Base-by-base conservation (phyloP, 2,113 vertebrate genomes). In the Pontoporia blainvillei region DNA sequence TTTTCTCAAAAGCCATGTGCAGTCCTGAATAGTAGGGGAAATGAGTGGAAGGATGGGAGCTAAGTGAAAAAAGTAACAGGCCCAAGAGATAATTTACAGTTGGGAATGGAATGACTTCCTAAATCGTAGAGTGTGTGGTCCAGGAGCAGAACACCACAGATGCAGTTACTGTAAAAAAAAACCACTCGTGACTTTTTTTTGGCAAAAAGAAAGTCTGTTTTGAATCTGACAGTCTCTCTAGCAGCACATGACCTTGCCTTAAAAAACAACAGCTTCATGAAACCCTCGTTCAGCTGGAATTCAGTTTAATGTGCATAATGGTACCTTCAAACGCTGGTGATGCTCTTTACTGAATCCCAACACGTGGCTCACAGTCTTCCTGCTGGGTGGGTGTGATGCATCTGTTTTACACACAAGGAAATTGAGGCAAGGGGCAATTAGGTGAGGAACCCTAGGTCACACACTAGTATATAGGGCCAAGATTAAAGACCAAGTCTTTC, bases 1-100 rank as follows among this genome's bases (percentile, higher is more conserved):
- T 97, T 97, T 98, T 96, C 96, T 97, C 93, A 4, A 49, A 90
- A 76, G 36, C n/a, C 46, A 11, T 15, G 8, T 6, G 39, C 69
- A 87, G 69, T 67, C 61, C 54, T 82, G 31, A 85, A 62, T 21
- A 85, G 36, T 94, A 95, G 79, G 94, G 94, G 97, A 95, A 92
- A 69, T 36, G 81, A 84, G 81, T 0, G 76, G 92, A 97, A 96
- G 93, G 94, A 92, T 25, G 41, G 86, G 92, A 66, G 72, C 71
- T 78, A 52, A 90, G 92, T 59, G 94, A 94, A 96, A 83, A 92
- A 94, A 96, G 90, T 86, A 97, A 89, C 76, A 54, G 66, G 76
- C 59, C 96, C 81, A 6, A 0, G 87, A 92, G 69, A 97, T 81
- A 61, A 86, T 87, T 98, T 91, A 46, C 49, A 88, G 57, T 54